Evolutionary conservation across 2,888 invertebrate species (phyloP), one percentile per base, ranked within the genome.

Genomic region (Aphidius colemani): DNA sequence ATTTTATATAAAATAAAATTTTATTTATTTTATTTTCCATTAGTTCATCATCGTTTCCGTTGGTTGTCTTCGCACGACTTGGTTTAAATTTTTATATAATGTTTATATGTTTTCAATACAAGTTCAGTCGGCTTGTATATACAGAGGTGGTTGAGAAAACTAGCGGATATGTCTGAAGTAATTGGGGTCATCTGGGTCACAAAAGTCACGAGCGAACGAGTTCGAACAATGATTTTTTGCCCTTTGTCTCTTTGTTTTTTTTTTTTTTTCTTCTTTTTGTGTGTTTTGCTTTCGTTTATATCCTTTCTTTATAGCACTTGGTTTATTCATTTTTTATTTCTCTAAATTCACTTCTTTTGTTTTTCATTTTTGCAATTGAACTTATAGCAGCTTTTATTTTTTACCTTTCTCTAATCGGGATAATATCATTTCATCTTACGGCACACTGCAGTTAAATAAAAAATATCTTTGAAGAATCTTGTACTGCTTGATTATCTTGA

Each of bases 141-240:
- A 59, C 61, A 68, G 66, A 65, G 68, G 65, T 61, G 64, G 59
- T 43, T 44, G 46, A 61, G 53, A 61, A 46, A 39, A 39, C 18
- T 40, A 77, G 77, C 81, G 81, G 81, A 81, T 81, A 79, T 81
- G 80, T 81, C 80, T 75, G 79, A 79, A 79, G 80, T 81, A 81
- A 81, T 81, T 80, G 81, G 79, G 80, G 80, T 80, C 80, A 80
- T 76, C 74, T 75, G 76, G 81, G 81, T 81, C 80, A 76, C 71
- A 77, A 74, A 79, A 81, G 80, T 80, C 81, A 80, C 80, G 80
- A 80, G 78, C 79, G 78, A 78, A 74, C 76, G 79, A 76, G 76
- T 74, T 73, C 77, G 80, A 80, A 81, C 81, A 81, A 81, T 81
- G 75, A 80, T 72, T 30, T 30, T 73, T 74, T 72, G 70, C 75